Conservation (phyloP, 2,888 invertebrate genomes). For the Monochamus alternatus region DNA sequence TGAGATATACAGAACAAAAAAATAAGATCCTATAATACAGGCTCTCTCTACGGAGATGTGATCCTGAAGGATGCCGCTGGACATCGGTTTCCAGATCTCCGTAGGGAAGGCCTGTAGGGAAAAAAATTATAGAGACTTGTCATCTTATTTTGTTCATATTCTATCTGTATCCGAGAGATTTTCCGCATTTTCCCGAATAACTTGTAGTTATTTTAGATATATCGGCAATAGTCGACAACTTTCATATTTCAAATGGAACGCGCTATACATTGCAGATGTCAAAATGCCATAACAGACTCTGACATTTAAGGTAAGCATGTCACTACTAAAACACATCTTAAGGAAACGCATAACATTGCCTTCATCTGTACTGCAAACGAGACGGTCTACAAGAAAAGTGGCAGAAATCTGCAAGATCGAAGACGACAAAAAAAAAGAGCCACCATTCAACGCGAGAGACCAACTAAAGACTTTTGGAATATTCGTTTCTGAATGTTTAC, state of each 20-base stretch:
- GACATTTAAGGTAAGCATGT: neutral
- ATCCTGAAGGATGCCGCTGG: too few relatives aligned
- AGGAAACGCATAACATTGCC: neutral
- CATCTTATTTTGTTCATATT: too few relatives aligned
- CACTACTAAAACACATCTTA: neutral
- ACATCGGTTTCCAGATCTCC: too few relatives aligned
- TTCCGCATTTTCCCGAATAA: too few relatives aligned
- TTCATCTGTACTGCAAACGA: neutral
- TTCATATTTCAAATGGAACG: too few relatives aligned
- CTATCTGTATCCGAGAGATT: too few relatives aligned
- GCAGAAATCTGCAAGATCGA: slow-evolving; percentile 5
- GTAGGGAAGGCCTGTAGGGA: too few relatives aligned
- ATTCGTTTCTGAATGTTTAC: slow-evolving; percentile 94
- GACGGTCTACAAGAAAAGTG: slow-evolving; percentile 18
- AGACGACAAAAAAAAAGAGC: neutral
- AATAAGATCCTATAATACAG: too few relatives aligned
- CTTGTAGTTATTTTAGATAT: neutral
- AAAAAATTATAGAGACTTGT: too few relatives aligned
- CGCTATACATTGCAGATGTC: too few relatives aligned
- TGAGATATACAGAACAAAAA: too few relatives aligned
- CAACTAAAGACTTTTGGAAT: slow-evolving; percentile 82
- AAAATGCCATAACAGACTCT: neutral
- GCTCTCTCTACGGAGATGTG: too few relatives aligned
- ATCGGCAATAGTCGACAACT: neutral
- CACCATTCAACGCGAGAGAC: slow-evolving; percentile 45